Evolutionary conservation across 2,113 vertebrate species (phyloP), one percentile per base, ranked within the genome.

Genomic region (Cairina moschata): DNA sequence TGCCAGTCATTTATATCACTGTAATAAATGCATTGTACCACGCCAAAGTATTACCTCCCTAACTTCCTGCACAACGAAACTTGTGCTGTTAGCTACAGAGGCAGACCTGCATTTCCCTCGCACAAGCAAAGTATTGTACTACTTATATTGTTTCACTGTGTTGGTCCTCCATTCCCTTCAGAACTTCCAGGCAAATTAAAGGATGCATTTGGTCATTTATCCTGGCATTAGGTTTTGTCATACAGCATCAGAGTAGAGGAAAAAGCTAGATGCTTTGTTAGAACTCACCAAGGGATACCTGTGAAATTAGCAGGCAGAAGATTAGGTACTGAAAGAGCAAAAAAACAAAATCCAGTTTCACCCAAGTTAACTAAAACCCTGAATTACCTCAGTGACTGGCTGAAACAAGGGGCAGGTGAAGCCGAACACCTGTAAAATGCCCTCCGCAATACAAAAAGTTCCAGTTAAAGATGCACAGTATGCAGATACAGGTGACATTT

Each of bases 21-120:
- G 26, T 3, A 54, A 48, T 17, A 87, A 84, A 75, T 62, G 29
- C 38, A 68, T 7, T 74, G 36, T 1, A 11, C 55, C 17, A 11
- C 1, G 9, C 55, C 3, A 40, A 38, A 86, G 17, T 65, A 63
- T 6, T 4, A 1, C 16, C 48, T 79, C 44, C 46, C 88, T 5
- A 32, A 56, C 20, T 31, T 56, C 69, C 62, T 3, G 2, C n/a
- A 40, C 1, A 15, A 42, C 9, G 26, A 52, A 60, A 34, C 34
- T 42, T 29, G 54, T 0, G 0, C 21, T 80, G 55, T 32, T 80
- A 48, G 38, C 13, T 40, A 50, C 17, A 11, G 31, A n/a, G 7
- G 32, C 11, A 91, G 25, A 32, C 42, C 22, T 44, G 22, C 54
- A 50, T 62, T 68, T 92, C 68, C 77, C n/a, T 77, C 54, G 72